Conservation (phyloP, 1,140 invertebrate genomes). For the Ctenoplectra terminalis region DNA sequence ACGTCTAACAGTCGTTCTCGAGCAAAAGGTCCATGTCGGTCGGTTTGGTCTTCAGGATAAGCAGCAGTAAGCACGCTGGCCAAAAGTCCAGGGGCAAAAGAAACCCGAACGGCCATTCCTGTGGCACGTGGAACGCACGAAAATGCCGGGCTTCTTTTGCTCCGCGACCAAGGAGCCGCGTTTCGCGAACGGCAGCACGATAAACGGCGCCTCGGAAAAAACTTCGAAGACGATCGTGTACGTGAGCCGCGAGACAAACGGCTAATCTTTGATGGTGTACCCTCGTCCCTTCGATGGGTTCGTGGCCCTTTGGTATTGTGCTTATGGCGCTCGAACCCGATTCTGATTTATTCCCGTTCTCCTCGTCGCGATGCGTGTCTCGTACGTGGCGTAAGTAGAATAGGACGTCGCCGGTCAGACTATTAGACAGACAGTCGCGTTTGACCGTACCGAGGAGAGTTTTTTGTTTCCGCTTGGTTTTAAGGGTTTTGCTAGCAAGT, state of each 20-base stretch:
- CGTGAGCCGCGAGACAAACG: constrained; percentile 73
- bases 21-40: background rate
- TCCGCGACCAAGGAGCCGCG: constrained; percentile 15
- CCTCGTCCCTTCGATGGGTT: constrained; percentile 8
- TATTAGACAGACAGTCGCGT: background rate
- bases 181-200: constrained; percentile 47
- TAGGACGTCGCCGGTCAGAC: constrained; percentile 31
- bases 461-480: background rate
- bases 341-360: constrained; percentile 16
- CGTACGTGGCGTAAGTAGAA: constrained; percentile 20
- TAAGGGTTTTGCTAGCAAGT: background rate
- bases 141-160: constrained; percentile 61
- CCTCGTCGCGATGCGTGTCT: constrained; percentile 6
- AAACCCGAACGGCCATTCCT: constrained; percentile 48
- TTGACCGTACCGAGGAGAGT: background rate
- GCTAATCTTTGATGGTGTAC: constrained; percentile 21
- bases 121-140: constrained; percentile 63
- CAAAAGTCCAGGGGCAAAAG: constrained; percentile 30
- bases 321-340: constrained; percentile 16
- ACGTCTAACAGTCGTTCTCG: background rate
- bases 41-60: background rate
- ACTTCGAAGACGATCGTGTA: constrained; percentile 48
- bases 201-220: constrained; percentile 55
- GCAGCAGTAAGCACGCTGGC: constrained; percentile 2
- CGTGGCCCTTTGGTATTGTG: background rate